phyloP scores from a whole-genome alignment of 2,113 vertebrate species.

The Clarias batrachus region DNA sequence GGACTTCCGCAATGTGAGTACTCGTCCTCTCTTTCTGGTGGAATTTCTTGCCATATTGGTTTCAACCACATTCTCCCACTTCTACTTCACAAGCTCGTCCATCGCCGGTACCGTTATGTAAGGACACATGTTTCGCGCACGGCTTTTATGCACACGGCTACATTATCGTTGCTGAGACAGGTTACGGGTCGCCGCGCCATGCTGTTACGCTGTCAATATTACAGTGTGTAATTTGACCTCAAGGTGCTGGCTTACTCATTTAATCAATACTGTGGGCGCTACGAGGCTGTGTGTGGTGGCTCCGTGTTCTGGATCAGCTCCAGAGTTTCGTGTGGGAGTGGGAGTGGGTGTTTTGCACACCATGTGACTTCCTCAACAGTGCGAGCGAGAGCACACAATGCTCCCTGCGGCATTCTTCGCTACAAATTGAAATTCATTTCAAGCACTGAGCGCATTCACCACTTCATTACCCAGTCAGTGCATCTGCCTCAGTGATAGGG shows the following conservation, averaged over 20 bases:
- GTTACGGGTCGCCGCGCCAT: conserved; percentile 6
- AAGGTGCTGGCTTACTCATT: conserved; percentile 29
- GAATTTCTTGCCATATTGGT: neutral
- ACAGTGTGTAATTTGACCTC: conserved; percentile 37
- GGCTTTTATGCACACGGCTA: conserved; percentile 7
- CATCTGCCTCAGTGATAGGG: neutral
- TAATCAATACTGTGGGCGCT: conserved; percentile 46
- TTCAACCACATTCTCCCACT: conserved; percentile 32
- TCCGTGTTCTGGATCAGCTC: conserved; percentile 39
- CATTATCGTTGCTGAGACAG: conserved; percentile 18
- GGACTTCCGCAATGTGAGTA: conserved; percentile 92
- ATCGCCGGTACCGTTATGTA: conserved; percentile 36
- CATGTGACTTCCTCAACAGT: conserved; percentile 60
- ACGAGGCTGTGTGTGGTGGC: conserved; percentile 26
- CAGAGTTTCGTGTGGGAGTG: conserved; percentile 50
- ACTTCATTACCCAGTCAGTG: conserved; percentile 22
- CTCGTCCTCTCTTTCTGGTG: neutral
- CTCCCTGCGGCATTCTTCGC: conserved; percentile 45
- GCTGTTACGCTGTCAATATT: conserved; percentile 31
- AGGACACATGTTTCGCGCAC: conserved; percentile 2
- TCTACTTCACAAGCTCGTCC: conserved; percentile 1
- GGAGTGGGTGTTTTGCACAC: conserved; percentile 51
- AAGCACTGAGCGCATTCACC: conserved; percentile 28
- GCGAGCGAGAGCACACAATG: conserved; percentile 48
- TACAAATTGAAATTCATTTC: conserved; percentile 58